These are phyloP conservation scores for Drosophila lutescens DNA, from an alignment of 2,888 invertebrate genomes.

Conservation along the genomic window DNA sequence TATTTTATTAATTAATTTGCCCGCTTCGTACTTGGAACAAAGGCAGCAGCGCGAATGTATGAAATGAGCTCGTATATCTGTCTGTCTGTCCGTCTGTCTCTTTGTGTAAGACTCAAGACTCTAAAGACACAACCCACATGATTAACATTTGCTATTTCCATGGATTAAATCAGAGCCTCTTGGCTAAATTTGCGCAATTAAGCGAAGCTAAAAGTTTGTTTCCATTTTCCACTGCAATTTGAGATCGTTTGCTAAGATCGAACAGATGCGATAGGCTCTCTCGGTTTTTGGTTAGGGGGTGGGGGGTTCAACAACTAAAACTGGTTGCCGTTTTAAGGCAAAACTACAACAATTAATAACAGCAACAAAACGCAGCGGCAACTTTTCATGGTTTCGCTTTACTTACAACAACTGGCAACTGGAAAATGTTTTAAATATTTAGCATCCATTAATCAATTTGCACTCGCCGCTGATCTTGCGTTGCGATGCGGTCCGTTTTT, in stretches of 20 bases:
- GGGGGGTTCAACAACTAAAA: conserved; percentile 25
- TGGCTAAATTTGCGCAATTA: conserved; percentile 72
- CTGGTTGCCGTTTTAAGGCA: conserved; percentile 50
- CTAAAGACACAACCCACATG: conserved; percentile 45
- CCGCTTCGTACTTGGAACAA: conserved; percentile 53
- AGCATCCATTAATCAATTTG: conserved; percentile 75
- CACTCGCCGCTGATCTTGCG: conserved; percentile 46
- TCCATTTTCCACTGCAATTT: conserved; percentile 57
- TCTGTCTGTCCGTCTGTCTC: conserved; percentile 3
- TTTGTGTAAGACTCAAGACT: conserved; percentile 8
- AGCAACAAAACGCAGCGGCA: conserved; percentile 39
- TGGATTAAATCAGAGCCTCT: conserved; percentile 61
- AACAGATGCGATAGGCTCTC: conserved; percentile 58
- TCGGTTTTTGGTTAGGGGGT: conserved; percentile 19
- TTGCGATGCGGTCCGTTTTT: conserved; percentile 43
- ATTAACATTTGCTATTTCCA: conserved; percentile 52
- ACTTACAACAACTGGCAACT: conserved; percentile 38
- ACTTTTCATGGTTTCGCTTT: conserved; percentile 68
- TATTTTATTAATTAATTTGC: conserved; percentile 62
- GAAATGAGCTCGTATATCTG: conserved; percentile 21
- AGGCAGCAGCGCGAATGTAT: conserved; percentile 26
- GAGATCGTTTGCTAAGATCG: conserved; percentile 62
- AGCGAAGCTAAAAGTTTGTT: conserved; percentile 56
- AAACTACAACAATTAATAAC: conserved; percentile 65
- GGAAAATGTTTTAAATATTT: conserved; percentile 76